Evolutionary conservation across 2,888 invertebrate genomes (phyloP).

Genomic region (Chrysotoxum bicinctum): DNA sequence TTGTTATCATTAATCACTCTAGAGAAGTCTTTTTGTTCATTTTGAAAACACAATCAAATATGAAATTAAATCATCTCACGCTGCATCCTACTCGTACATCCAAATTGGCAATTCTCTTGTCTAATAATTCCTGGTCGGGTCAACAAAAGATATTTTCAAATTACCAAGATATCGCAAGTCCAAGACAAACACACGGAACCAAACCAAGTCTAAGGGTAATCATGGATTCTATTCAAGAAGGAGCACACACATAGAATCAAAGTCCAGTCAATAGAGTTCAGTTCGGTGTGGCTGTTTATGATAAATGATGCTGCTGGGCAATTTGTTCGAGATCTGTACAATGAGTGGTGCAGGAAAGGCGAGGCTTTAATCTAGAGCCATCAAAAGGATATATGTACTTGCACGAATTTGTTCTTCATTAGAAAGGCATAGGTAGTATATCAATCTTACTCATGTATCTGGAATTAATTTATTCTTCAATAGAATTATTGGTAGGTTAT

Average conservation of each 20-base stretch:
- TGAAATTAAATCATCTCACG: constrained; percentile 57
- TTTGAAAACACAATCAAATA: constrained; percentile 8
- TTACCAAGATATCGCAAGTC: constrained; percentile 9
- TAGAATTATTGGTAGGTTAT: constrained; percentile 56
- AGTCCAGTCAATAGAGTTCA: neutral
- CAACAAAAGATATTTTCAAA: constrained; percentile 45
- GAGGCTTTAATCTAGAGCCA: neutral
- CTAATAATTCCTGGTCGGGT: constrained; percentile 13
- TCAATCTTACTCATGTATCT: constrained; percentile 34
- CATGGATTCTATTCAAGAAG: constrained; percentile 33
- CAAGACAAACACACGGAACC: neutral
- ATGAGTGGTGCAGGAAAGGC: neutral
- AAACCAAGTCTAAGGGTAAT: neutral
- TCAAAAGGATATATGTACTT: neutral
- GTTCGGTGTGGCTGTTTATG: constrained; percentile 49
- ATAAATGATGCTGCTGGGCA: constrained; percentile 55
- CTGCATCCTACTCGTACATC: constrained; percentile 44
- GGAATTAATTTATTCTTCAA: constrained; percentile 55
- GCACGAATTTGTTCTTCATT: constrained; percentile 52
- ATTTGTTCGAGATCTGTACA: constrained; percentile 39
- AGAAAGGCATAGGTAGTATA: constrained; percentile 39
- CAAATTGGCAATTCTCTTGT: constrained; percentile 50
- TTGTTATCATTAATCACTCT: neutral
- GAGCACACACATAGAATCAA: neutral
- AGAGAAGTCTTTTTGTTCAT: constrained; percentile 7